Percentiles rank a stretch among this genome's conserved stretches.
Evolutionary conservation across 1,140 invertebrate species (phyloP).

Genomic region (Lepidurus arcticus): DNA sequence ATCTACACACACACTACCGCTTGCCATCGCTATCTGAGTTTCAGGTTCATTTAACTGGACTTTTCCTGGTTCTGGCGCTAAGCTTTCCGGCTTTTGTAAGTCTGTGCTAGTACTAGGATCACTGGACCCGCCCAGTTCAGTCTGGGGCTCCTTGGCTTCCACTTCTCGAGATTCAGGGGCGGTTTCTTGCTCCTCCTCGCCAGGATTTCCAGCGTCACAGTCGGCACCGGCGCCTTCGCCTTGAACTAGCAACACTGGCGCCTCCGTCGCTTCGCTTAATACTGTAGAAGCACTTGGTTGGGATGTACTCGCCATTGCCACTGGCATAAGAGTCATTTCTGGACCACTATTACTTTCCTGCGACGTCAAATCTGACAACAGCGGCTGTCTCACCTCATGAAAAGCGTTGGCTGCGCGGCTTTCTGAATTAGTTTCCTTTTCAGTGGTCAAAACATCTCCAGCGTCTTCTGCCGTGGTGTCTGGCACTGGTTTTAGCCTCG

Average conservation of each 20-base stretch:
- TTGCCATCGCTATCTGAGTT: too few species aligned
- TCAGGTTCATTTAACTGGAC: too few species aligned
- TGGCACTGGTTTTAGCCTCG: not conserved
- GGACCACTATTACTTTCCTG: too few species aligned
- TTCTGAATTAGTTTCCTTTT: not conserved
- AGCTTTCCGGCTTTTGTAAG: too few species aligned
- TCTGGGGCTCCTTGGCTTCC: not conserved
- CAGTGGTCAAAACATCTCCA: not conserved
- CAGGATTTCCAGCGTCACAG: conserved; percentile 60
- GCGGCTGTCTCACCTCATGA: conserved; percentile 34
- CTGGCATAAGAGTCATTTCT: too few species aligned
- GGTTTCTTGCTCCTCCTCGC: conserved; percentile 25
- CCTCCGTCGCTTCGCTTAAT: conserved; percentile 63
- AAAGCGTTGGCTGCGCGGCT: not conserved
- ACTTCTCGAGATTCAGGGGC: not conserved
- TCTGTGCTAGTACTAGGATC: too few species aligned
- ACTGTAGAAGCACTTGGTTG: conserved; percentile 39
- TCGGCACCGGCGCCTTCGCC: conserved; percentile 65
- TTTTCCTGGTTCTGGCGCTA: too few species aligned
- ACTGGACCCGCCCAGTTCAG: not conserved
- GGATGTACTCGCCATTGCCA: too few species aligned
- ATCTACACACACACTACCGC: too few species aligned
- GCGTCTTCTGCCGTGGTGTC: not conserved
- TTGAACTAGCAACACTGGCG: conserved; percentile 62
- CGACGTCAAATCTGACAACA: too few species aligned